A percentile compares a stretch with the other conserved stretches of the same genome.
These are phyloP conservation scores for Syritta pipiens DNA, from an alignment of 2,888 invertebrate genomes.

Conservation along the genomic window DNA sequence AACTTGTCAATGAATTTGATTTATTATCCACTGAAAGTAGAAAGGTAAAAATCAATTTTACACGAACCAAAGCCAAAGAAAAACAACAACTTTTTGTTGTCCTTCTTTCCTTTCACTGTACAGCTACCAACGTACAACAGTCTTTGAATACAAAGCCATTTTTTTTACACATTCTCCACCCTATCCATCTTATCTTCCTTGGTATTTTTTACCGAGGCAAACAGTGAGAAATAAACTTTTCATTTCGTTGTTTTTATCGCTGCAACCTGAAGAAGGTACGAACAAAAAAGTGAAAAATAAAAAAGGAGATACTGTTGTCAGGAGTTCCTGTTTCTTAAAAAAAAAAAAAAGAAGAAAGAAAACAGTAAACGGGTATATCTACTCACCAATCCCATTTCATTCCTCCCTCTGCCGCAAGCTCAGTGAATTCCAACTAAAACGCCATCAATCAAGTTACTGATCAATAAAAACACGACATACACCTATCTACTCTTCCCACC, in stretches of 20 bases:
- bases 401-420: constrained; percentile 2
- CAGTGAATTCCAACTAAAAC: constrained; percentile 52
- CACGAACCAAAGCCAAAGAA: not conserved
- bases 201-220: not conserved
- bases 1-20: constrained; percentile 33
- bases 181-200: constrained; percentile 5
- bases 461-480: constrained; percentile 47
- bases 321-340: constrained; percentile 9
- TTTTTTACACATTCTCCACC: not conserved
- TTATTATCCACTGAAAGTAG: constrained; percentile 21
- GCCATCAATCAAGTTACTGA: constrained; percentile 55
- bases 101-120: not conserved
- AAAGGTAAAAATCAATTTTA: constrained; percentile 34
- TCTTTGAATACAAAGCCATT: constrained; percentile 15
- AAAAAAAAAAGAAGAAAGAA: constrained; percentile 7
- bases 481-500: not conserved
- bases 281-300: not conserved
- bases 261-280: constrained; percentile 8
- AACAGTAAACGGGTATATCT: constrained; percentile 26
- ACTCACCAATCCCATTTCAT: not conserved
- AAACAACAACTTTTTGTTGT: constrained; percentile 1
- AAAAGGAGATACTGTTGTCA: not conserved
- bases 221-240: constrained; percentile 29
- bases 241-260: constrained; percentile 27
- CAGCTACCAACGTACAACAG: not conserved